phyloP scores from a whole-genome alignment of 2,113 vertebrate genomes.

The Sigmodon hispidus region DNA sequence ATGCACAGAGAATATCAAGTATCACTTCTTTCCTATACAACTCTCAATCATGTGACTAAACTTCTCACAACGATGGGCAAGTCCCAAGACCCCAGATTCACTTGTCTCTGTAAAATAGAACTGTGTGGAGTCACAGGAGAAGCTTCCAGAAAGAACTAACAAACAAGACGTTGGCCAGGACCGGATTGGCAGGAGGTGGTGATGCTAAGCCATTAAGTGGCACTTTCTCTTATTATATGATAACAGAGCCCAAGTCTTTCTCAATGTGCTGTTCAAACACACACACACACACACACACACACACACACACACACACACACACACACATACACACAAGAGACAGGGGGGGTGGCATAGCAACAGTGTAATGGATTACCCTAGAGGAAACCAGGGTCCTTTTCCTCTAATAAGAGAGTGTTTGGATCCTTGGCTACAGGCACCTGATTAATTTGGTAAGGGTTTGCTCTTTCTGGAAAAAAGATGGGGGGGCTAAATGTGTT shows the following conservation, averaged over 20 bases:
- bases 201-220: not conserved
- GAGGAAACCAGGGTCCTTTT: not conserved
- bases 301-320: not conserved
- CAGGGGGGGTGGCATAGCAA: not conserved
- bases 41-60: not conserved
- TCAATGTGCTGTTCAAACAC: not conserved
- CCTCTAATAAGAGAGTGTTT: too few relatives aligned
- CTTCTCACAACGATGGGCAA: not conserved
- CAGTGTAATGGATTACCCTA: accelerated
- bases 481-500: not conserved
- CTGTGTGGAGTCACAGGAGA: not conserved
- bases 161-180: not conserved
- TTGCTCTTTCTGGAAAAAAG: not conserved
- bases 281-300: not conserved
- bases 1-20: accelerated
- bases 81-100: not conserved
- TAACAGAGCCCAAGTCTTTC: not conserved
- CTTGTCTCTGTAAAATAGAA: not conserved
- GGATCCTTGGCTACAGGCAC: not conserved
- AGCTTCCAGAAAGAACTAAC: not conserved
- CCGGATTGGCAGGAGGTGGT: not conserved
- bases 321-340: not conserved
- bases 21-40: accelerated
- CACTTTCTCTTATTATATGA: not conserved
- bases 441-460: not conserved